Evolutionary conservation across 2,113 vertebrate species (phyloP).

Genomic region (Chroicocephalus ridibundus): DNA sequence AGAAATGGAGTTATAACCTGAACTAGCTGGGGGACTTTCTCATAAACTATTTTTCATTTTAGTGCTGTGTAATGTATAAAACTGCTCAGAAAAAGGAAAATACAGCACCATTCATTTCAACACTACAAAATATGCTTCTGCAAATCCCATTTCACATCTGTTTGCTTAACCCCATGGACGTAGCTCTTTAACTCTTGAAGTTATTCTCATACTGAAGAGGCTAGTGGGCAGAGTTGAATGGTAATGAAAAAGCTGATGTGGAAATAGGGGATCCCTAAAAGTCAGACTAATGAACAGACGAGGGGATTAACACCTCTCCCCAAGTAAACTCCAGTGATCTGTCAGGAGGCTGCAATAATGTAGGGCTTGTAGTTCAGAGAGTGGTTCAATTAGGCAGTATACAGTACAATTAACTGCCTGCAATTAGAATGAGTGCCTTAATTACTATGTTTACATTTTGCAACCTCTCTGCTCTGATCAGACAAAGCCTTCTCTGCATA

Average conservation of each 20-base stretch:
- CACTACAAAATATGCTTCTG: not conserved
- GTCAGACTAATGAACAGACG: not conserved
- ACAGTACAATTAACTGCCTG: conserved; percentile 32
- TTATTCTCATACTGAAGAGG: not conserved
- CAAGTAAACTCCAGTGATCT: not conserved
- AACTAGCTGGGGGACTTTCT: not conserved
- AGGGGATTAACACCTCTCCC: not conserved
- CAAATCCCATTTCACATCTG: not conserved
- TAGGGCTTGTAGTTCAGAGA: not conserved
- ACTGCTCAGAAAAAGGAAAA: not conserved
- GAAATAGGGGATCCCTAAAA: not conserved
- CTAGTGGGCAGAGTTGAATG: not conserved
- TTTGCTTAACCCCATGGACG: not conserved
- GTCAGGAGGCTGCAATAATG: not conserved
- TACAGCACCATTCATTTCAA: not conserved
- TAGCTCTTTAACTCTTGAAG: not conserved
- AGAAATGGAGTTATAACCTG: not conserved
- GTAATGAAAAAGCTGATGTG: not conserved
- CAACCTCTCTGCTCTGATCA: not conserved
- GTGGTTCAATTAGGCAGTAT: conserved; percentile 4
- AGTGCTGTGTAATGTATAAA: not conserved
- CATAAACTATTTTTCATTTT: not conserved
- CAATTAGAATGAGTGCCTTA: conserved; percentile 44
- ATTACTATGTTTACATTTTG: conserved; percentile 46
- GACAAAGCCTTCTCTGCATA: not conserved